Base-by-base conservation (phyloP, 2,113 vertebrate genomes). In the Miniopterus natalensis region DNA sequence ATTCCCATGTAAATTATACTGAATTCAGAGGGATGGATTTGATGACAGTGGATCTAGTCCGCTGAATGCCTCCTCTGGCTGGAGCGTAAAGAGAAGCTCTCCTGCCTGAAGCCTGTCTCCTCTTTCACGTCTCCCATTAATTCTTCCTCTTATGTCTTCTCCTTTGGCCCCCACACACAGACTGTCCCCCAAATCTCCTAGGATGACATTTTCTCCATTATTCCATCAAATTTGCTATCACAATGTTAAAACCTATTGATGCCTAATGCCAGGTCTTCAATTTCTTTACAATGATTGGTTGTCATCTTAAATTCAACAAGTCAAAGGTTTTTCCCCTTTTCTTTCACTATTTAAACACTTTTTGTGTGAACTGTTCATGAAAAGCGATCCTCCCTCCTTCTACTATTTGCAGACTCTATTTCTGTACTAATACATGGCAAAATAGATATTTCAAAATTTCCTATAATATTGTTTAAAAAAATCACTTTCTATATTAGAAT, bases 1-100 rank as follows among this genome's bases (percentile, higher is more conserved):
- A 66, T 70, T 87, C 47, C 73, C 23, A 49, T 36, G 49, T 40
- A 93, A 79, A 94, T 95, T 29, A 59, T 2, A 21, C 4, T 91
- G 61, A 88, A 96, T 80, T 91, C 65, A 95, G 93, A 97, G 40
- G 21, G 23, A 90, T 13, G 4, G 87, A 74, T 73, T 88, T 0
- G 0, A 65, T 83, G 84, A 59, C 14, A 55, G 3, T 73, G 21
- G 45, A 53, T 40, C 90, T 10, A 17, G 79, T 94, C 93, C 75
- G 45, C 75, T 40, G 45, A 40, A 57, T 84, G 45, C 20, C 13
- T 94, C 47, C 66, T 81, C n/a, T 42, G 15, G 15, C 6, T n/a
- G 8, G 29, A 74, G 12, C 5, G 21, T 85, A 25, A 40, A 45
- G 61, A 31, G 66, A 68, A 89, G 13, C 5, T 78, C 59, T 68